Conservation (phyloP, 2,888 invertebrate species). For the Microctonus brassicae region DNA sequence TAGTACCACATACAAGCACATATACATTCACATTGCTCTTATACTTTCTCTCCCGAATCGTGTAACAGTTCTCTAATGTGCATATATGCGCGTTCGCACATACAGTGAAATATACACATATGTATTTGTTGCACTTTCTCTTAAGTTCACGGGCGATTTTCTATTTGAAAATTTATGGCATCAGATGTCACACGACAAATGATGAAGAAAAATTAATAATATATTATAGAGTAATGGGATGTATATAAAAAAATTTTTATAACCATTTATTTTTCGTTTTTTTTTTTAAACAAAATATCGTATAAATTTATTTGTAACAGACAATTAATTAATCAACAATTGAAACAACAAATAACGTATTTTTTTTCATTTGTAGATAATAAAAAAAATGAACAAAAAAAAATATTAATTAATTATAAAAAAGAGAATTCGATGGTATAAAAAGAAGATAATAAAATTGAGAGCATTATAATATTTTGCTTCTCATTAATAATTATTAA, state of each 20-base stretch:
- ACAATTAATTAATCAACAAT: constrained; percentile 64
- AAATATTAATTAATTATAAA: constrained; percentile 25
- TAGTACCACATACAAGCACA: background rate
- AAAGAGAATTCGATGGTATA: background rate
- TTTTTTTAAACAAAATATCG: constrained; percentile 61
- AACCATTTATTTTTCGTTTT: no score
- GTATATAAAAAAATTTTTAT: background rate
- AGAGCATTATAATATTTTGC: background rate
- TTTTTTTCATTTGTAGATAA: constrained; percentile 46
- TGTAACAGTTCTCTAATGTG: constrained; percentile 6
- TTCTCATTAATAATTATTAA: no score
- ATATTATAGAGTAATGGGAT: background rate
- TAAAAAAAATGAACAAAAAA: constrained; percentile 40
- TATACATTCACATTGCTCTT: background rate
- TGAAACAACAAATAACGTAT: constrained; percentile 56
- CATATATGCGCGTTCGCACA: background rate
- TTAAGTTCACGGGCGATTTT: constrained; percentile 43
- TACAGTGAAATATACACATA: constrained; percentile 12
- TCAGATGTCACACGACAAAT: background rate
- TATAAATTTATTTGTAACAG: constrained; percentile 64
- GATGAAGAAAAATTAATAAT: background rate
- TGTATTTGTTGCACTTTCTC: constrained; percentile 43
- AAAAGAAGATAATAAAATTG: background rate
- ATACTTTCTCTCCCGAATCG: constrained; percentile 33
- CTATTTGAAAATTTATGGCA: constrained; percentile 22